A percentile compares a stretch with the other conserved stretches of the same genome.
Conservation (phyloP, 35 echinoderm and acorn worm genomes). For the Stichopus chloronotus region DNA sequence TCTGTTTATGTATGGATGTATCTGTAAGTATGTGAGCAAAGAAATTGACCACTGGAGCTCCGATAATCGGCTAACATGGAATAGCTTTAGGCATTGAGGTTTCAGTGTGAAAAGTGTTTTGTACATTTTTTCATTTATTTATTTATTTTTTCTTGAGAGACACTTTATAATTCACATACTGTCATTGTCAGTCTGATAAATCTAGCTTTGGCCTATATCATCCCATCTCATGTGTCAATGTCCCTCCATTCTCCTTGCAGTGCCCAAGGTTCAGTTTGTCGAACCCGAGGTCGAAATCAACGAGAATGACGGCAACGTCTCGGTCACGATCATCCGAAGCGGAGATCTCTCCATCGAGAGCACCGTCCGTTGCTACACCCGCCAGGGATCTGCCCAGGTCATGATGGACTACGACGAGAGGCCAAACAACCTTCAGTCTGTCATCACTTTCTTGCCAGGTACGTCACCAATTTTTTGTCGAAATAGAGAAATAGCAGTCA, state of each 20-base stretch:
- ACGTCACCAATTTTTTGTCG: neutral
- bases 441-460: slow-evolving; percentile 94
- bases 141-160: no score
- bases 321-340: slow-evolving; percentile 74
- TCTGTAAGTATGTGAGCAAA: no score
- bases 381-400: slow-evolving; percentile 95
- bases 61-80: no score
- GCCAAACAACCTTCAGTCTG: slow-evolving; percentile 80
- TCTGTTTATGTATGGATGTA: neutral
- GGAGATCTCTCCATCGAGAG: slow-evolving; percentile 82
- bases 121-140: no score
- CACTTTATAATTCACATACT: no score
- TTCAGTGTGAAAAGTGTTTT: no score
- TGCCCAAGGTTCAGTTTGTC: slow-evolving; percentile 96
- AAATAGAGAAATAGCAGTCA: neutral
- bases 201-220: no score
- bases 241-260: slow-evolving; percentile 52
- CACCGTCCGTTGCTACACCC: slow-evolving; percentile 85
- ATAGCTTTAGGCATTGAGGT: no score
- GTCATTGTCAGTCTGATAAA: no score
- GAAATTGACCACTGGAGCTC: no score
- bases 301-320: slow-evolving; percentile 86
- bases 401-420: slow-evolving; percentile 90
- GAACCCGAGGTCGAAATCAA: slow-evolving; percentile 74
- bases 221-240: no score